Conservation (phyloP, 2,888 invertebrate genomes). For the Disparrhopalites patrizii region DNA sequence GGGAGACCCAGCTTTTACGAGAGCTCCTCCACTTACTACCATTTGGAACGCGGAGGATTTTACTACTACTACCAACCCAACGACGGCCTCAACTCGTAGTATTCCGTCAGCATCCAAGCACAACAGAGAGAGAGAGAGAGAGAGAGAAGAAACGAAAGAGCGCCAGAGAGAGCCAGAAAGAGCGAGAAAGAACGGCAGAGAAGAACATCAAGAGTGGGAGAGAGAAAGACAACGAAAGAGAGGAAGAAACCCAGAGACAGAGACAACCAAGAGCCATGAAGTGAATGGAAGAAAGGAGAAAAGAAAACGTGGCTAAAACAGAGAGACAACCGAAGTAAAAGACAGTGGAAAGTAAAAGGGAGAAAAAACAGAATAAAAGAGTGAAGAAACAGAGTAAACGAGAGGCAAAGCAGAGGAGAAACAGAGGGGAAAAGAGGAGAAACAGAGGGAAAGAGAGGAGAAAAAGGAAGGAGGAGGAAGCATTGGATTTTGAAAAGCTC, state of each 20-base stretch:
- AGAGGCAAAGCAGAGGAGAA: background rate
- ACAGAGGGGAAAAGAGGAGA: background rate
- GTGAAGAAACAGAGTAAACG: background rate
- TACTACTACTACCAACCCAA: too few species aligned
- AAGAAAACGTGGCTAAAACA: background rate
- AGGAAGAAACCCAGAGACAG: background rate
- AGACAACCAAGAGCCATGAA: background rate
- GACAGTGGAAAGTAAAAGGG: too few species aligned
- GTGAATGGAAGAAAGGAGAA: background rate
- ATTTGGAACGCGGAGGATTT: too few species aligned
- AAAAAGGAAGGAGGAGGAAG: background rate
- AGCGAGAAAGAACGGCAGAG: background rate
- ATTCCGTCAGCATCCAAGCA: background rate
- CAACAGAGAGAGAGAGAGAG: background rate
- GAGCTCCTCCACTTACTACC: too few species aligned
- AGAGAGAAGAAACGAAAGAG: background rate
- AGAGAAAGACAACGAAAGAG: too few species aligned
- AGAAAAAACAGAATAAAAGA: constrained; percentile 2
- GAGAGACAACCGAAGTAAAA: too few species aligned
- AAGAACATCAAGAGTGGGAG: background rate
- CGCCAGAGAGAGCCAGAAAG: background rate
- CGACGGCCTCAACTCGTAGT: too few species aligned
- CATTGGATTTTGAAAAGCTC: too few species aligned
- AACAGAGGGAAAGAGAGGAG: background rate
- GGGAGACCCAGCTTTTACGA: too few species aligned